Evolutionary conservation across 2,797 vertebrate genomes (phyloP), one percentile per base, ranked within the genome.

Genomic region (Toxotes lorentzi): DNA sequence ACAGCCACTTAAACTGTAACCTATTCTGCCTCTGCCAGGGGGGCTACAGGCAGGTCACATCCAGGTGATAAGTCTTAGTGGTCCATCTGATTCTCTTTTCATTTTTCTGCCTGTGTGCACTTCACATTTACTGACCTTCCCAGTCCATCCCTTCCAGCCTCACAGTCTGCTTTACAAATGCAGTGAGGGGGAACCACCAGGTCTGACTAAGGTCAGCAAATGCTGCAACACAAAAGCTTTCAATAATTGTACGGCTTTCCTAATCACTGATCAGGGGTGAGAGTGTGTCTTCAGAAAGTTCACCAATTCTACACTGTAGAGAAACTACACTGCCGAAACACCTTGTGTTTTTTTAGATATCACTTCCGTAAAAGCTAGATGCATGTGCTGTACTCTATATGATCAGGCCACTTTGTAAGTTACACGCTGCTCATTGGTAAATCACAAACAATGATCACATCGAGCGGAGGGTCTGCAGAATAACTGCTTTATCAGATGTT

Each of bases 51-150:
- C 86, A 61, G 86, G 86, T 90, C 86, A 81, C 64, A 70, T 30
- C 67, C 79, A 91, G 79, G 87, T 86, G 85, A 88, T 84, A 84
- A 72, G 85, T 86, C 81, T 84, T 74, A 67, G 63, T 70, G 78
- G 41, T 84, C 64, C 60, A 72, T 78, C 79, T 79, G 68, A 87
- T 89, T 88, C 79, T 73, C 72, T 70, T 79, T 84, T 89, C 76
- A 86, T 92, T 92, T 92, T 92, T 91, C 91, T 90, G 85, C 86
- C 78, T 80, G 78, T 54, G 56, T 88, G 88, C 90, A 87, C 86
- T 87, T 91, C 78, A 87, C 84, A 88, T 86, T 87, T 64, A 48
- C 84, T 93, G 89, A 92, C 92, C 91, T 93, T 92, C 88, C 81
- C 64, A 65, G 77, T 76, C 65, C 64, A 76, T 89, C 87, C 79